These are phyloP conservation scores for Raja brachyura DNA, from an alignment of 2,113 vertebrate species.

Conservation along the genomic window DNA sequence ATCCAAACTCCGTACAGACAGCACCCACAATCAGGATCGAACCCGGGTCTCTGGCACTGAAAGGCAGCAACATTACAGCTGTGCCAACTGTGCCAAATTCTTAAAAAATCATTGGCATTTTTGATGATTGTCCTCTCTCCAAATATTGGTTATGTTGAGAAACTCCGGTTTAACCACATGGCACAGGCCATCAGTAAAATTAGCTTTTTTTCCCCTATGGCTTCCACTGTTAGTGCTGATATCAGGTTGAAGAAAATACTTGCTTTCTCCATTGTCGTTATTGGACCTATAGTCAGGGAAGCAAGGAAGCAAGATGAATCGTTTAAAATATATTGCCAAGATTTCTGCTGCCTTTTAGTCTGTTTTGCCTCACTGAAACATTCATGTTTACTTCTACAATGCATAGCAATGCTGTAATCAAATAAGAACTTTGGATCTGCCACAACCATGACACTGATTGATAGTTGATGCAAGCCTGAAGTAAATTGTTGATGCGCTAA, in stretches of 20 bases:
- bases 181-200: not conserved
- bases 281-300: not conserved
- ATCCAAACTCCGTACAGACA: no score
- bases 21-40: no score
- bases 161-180: not conserved
- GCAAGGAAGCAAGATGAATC: not conserved
- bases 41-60: no score
- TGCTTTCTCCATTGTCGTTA: not conserved
- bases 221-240: not conserved
- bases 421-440: slow-evolving; percentile 25
- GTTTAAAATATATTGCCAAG: not conserved
- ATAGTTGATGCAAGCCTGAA: slow-evolving; percentile 1
- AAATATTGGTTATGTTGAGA: slow-evolving; percentile 9
- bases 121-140: not conserved
- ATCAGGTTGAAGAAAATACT: not conserved
- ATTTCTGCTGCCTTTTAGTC: slow-evolving; percentile 16
- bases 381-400: slow-evolving; percentile 3
- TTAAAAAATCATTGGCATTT: not conserved
- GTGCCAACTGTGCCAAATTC: not conserved
- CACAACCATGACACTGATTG: slow-evolving; percentile 24
- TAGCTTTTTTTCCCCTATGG: not conserved
- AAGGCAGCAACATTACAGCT: no score
- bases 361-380: not conserved
- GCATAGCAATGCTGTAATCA: slow-evolving; percentile 26
- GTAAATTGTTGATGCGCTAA: slow-evolving; percentile 23